Conservation (phyloP, 2,113 vertebrate genomes). For the Myiopsitta monachus region DNA sequence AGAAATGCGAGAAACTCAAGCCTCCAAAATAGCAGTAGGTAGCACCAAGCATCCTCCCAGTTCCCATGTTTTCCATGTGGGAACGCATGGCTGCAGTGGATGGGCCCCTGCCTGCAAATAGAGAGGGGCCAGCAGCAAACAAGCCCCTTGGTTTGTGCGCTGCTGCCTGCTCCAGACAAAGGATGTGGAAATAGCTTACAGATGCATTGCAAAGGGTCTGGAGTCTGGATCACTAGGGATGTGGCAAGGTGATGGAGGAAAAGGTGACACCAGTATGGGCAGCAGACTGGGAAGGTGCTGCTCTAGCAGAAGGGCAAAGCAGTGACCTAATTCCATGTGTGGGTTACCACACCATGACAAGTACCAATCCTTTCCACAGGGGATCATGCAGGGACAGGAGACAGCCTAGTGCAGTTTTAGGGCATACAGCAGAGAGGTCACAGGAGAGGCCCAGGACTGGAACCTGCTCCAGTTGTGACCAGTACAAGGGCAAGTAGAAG, state of each 20-base stretch:
- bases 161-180: fast-evolving
- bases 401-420: not conserved
- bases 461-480: not conserved
- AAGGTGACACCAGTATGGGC: not conserved
- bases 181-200: not conserved
- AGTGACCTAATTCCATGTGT: not conserved
- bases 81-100: not conserved
- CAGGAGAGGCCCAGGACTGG: not conserved
- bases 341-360: not conserved
- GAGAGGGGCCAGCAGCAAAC: not conserved
- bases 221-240: not conserved
- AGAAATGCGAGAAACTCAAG: not conserved
- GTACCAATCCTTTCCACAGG: not conserved
- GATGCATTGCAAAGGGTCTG: fast-evolving
- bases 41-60: not conserved
- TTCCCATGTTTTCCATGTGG: not conserved
- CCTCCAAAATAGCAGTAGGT: not conserved
- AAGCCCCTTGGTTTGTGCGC: not conserved
- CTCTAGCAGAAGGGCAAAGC: not conserved
- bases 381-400: not conserved
- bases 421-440: not conserved
- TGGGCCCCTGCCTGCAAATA: not conserved
- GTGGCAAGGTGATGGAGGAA: not conserved
- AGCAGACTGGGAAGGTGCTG: not conserved
- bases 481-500: not conserved